These are phyloP conservation scores for Chiropotes sagulatus DNA, from an alignment of 2,797 vertebrate genomes.

Conservation along the genomic window DNA sequence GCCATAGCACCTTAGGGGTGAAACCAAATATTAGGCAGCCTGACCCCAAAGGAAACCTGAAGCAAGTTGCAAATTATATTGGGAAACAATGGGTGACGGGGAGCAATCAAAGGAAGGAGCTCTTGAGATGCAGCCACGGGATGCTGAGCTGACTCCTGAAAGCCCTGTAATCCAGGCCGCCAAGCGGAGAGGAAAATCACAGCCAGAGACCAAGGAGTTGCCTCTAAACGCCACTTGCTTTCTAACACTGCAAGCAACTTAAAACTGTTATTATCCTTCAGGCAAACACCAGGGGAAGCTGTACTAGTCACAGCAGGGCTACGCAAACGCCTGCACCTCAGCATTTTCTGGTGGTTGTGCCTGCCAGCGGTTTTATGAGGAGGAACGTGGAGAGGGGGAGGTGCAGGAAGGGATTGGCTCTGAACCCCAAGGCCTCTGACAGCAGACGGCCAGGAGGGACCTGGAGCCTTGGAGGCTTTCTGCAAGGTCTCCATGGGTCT, in stretches of 20 bases:
- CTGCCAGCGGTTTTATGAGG: constrained; percentile 51
- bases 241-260: neutral
- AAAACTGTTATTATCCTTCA: neutral
- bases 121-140: neutral
- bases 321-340: neutral
- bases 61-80: neutral
- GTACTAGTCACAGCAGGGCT: neutral
- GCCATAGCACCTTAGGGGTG: neutral
- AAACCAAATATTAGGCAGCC: neutral
- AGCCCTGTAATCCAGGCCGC: neutral
- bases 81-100: neutral
- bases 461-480: neutral
- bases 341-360: neutral
- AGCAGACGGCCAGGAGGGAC: neutral
- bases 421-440: neutral
- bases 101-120: neutral
- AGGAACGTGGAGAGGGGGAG: neutral
- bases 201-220: neutral
- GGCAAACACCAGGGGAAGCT: neutral
- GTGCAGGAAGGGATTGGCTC: neutral
- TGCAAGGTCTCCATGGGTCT: neutral
- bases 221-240: neutral
- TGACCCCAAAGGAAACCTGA: neutral
- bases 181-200: constrained; percentile 57
- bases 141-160: neutral